Percentiles rank a stretch among this genome's conserved stretches.
Evolutionary conservation across 2,888 invertebrate species (phyloP).

Genomic region (Hypselothyrea guttata): DNA sequence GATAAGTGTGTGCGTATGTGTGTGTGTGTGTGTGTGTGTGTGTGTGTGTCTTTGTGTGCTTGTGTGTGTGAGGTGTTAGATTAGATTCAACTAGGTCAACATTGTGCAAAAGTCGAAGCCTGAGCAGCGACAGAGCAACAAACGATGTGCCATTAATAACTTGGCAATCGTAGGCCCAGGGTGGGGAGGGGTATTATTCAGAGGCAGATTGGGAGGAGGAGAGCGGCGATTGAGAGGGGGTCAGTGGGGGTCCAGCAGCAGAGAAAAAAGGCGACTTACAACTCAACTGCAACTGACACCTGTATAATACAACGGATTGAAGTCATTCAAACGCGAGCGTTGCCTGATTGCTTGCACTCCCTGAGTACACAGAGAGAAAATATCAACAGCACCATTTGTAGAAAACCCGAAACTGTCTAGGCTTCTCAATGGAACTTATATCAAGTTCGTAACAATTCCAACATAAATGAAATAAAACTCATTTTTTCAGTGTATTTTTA

Average conservation of each 20-base stretch:
- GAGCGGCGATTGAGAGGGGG: neutral
- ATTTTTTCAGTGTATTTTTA: too few species aligned
- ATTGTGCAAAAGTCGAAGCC: conserved; percentile 11
- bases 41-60: conserved; percentile 9
- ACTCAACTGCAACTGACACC: conserved; percentile 39
- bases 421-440: too few species aligned
- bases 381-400: too few species aligned
- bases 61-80: conserved; percentile 35
- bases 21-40: conserved; percentile 6
- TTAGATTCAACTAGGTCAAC: conserved; percentile 65
- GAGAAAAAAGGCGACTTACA: conserved; percentile 35
- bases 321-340: too few species aligned
- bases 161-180: conserved; percentile 55
- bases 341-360: too few species aligned
- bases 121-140: conserved; percentile 22
- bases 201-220: neutral
- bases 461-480: too few species aligned
- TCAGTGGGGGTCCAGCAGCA: neutral
- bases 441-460: too few species aligned
- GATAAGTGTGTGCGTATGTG: neutral
- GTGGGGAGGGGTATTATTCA: neutral
- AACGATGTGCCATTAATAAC: conserved; percentile 71
- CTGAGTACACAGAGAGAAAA: too few species aligned
- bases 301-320: neutral
- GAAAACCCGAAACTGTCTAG: too few species aligned